A percentile compares a stretch with the other conserved stretches of the same genome.
phyloP scores from a whole-genome alignment of 2,797 vertebrate species.

The Trichosurus vulpecula region DNA sequence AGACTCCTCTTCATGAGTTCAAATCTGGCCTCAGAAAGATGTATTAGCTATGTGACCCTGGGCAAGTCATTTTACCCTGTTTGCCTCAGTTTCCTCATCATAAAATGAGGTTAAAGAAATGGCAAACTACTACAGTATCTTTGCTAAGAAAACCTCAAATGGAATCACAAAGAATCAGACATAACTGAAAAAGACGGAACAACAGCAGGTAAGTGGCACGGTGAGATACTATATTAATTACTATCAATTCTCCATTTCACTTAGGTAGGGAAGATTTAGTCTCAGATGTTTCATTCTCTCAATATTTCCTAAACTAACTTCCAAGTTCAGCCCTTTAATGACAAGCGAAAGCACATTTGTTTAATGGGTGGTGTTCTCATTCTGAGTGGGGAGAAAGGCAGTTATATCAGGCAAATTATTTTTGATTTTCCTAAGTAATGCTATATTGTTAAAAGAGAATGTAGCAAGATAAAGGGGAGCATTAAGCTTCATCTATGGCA shows the following conservation, averaged over 20 bases:
- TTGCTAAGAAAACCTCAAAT: no score
- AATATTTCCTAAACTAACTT: constrained; percentile 30
- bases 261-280: constrained; percentile 19
- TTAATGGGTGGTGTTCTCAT: constrained; percentile 13
- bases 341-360: not conserved
- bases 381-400: not conserved
- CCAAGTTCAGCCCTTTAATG: not conserved
- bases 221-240: no score
- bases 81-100: no score
- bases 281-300: constrained; percentile 32
- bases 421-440: constrained; percentile 36
- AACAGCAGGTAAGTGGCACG: no score
- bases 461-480: not conserved
- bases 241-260: constrained; percentile 10
- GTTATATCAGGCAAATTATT: constrained; percentile 26
- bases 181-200: no score
- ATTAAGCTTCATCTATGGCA: not conserved
- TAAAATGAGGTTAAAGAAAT: no score
- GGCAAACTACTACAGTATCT: no score
- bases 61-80: no score
- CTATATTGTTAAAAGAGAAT: constrained; percentile 25
- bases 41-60: no score
- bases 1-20: no score
- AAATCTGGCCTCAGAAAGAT: no score
- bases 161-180: no score